These are phyloP conservation scores for Sitodiplosis mosellana DNA, from an alignment of 1,140 invertebrate genomes.

Conservation along the genomic window DNA sequence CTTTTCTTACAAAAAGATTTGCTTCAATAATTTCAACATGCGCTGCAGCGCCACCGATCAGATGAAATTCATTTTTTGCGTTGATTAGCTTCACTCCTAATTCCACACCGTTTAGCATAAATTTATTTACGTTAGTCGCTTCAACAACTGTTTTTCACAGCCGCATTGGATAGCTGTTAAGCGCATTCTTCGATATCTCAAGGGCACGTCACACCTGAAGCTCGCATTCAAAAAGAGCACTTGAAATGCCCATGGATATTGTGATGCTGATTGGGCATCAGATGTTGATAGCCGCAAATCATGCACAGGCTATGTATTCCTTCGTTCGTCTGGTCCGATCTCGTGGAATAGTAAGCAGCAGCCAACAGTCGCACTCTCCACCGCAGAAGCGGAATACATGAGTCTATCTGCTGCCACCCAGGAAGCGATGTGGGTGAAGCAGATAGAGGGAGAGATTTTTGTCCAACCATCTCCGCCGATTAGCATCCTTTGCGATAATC, in stretches of 20 bases:
- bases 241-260: slow-evolving; percentile 5
- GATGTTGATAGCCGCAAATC: slow-evolving; percentile 15
- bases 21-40: no score
- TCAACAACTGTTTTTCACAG: no score
- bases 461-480: neutral
- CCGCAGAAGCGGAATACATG: slow-evolving; percentile 21
- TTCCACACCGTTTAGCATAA: slow-evolving; percentile 23
- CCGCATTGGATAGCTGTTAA: no score
- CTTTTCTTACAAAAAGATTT: slow-evolving; percentile 15
- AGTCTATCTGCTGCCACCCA: slow-evolving; percentile 10
- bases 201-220: slow-evolving; percentile 6
- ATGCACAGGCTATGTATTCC: slow-evolving; percentile 16
- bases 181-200: slow-evolving; percentile 9
- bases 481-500: neutral
- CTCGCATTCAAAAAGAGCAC: slow-evolving; percentile 5
- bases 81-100: slow-evolving; percentile 19
- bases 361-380: slow-evolving; percentile 14
- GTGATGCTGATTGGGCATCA: slow-evolving; percentile 21
- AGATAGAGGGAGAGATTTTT: slow-evolving; percentile 1
- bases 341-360: slow-evolving; percentile 21
- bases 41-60: slow-evolving; percentile 17
- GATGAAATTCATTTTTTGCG: slow-evolving; percentile 17
- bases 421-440: slow-evolving; percentile 8
- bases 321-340: slow-evolving; percentile 10
- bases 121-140: slow-evolving; percentile 24